Conservation (phyloP, 2,113 vertebrate species). For the Istiophorus platypterus region DNA sequence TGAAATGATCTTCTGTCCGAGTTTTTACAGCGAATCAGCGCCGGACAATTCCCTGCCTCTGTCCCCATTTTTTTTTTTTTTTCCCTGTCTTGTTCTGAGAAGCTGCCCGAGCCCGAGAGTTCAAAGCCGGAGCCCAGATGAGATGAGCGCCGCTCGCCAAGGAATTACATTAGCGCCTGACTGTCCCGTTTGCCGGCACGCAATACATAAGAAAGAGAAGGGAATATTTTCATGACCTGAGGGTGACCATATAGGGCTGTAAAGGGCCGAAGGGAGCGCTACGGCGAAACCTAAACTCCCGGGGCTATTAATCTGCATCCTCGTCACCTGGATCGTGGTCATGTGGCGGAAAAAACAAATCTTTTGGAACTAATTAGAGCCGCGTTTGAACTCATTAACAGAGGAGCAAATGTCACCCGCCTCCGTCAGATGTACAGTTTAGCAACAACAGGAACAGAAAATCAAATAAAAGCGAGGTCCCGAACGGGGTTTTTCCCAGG, state of each 20-base stretch:
- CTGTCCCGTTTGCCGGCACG: slow-evolving; percentile 58
- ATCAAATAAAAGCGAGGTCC: not conserved
- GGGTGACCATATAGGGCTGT: slow-evolving; percentile 46
- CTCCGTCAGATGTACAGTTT: not conserved
- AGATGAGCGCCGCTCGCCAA: slow-evolving; percentile 68
- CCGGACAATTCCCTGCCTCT: slow-evolving; percentile 79
- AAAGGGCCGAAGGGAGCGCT: slow-evolving; percentile 32
- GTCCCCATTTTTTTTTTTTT: slow-evolving; percentile 77
- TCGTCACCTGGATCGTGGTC: not conserved
- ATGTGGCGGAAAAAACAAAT: slow-evolving; percentile 3
- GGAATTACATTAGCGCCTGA: slow-evolving; percentile 74
- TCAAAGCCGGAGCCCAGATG: slow-evolving; percentile 79
- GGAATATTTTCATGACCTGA: slow-evolving; percentile 54
- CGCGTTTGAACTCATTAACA: not conserved
- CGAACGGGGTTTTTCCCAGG: too few relatives aligned
- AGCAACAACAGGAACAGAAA: not conserved
- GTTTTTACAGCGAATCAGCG: slow-evolving; percentile 81
- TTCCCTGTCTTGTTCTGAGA: slow-evolving; percentile 66
- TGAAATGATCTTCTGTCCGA: slow-evolving; percentile 80
- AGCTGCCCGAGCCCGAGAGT: slow-evolving; percentile 70
- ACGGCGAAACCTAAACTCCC: slow-evolving; percentile 34
- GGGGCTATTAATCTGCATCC: slow-evolving; percentile 39
- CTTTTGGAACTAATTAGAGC: slow-evolving; percentile 5
- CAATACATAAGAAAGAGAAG: slow-evolving; percentile 63
- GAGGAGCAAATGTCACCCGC: not conserved